Evolutionary conservation across 2,113 vertebrate genomes (phyloP).

Genomic region (Podarcis raffonei): DNA sequence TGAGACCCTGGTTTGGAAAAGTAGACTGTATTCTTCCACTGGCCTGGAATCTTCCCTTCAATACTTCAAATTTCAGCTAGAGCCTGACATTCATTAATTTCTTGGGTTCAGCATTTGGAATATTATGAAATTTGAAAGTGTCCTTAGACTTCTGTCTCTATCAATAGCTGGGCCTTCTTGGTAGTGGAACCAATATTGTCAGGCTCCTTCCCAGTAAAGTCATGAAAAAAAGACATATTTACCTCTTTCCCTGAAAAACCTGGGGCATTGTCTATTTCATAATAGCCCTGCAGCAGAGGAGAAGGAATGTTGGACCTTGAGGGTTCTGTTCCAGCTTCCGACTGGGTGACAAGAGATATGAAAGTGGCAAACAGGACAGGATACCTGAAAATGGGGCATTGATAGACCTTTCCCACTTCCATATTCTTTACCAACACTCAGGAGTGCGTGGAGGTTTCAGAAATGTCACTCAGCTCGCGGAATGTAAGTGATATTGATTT

Average conservation of each 20-base stretch:
- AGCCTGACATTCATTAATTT: too few relatives aligned
- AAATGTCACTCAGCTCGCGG: background rate
- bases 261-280: background rate
- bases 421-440: background rate
- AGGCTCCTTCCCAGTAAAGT: background rate
- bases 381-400: background rate
- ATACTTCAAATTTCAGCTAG: too few relatives aligned
- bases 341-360: background rate
- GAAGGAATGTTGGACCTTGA: background rate
- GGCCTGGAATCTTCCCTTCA: too few relatives aligned
- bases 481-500: background rate
- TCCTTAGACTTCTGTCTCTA: too few relatives aligned
- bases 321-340: background rate
- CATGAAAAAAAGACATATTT: background rate
- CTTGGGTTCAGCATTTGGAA: too few relatives aligned
- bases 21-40: too few relatives aligned
- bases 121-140: too few relatives aligned
- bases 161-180: too few relatives aligned
- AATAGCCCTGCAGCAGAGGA: background rate
- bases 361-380: background rate
- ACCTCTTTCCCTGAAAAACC: background rate
- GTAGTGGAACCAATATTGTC: too few relatives aligned
- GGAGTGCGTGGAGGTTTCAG: background rate
- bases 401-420: background rate
- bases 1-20: too few relatives aligned